Evolutionary conservation across 2,888 invertebrate genomes (phyloP), one percentile per base, ranked within the genome.

Genomic region (Sminthurides aquaticus): DNA sequence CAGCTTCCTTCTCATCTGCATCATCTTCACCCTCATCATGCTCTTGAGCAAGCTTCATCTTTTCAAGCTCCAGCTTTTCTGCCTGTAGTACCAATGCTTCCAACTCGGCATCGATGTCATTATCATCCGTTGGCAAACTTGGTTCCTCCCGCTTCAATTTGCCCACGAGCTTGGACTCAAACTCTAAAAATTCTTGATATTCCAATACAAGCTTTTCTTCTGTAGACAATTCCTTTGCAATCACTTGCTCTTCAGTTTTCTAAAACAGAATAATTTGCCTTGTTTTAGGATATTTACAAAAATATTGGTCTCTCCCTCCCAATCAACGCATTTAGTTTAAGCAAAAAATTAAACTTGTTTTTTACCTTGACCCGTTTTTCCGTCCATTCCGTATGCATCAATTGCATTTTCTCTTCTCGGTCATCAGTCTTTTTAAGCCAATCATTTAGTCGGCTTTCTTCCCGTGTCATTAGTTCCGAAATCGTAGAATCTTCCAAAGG

Each of bases 141-240:
- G 74, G 74, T 28, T 73, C 74, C 15, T 68, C 69, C n/a, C 62
- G 57, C 48, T 71, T 71, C 26, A 74, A 57, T 34, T 64, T 66
- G 3, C 28, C 66, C 1, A 66, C 69, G 3, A 72, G 25, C 29
- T 57, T 64, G 0, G 61, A 54, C 60, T 74, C 67, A 57, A 68
- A 74, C 57, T 71, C 70, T 3, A 74, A 22, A 62, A 72, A 74
- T 24, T 71, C 66, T n/a, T 27, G 3, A 60, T 74, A 74, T 22
- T 74, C 74, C 15, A 63, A 57, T 20, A 64, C 66, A 3, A 74
- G 60, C 49, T 69, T 52, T 2, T 59, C 52, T 56, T 74, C 74
- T 27, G 69, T 66, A n/a, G 62, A 57, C 1, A 70, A 60, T 58
- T 74, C 72, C 22, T 70, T 61, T 3, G 64, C 64, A 20, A 59